Evolutionary conservation across 2,888 invertebrate genomes (phyloP).

Genomic region (Cephus pygmeus): DNA sequence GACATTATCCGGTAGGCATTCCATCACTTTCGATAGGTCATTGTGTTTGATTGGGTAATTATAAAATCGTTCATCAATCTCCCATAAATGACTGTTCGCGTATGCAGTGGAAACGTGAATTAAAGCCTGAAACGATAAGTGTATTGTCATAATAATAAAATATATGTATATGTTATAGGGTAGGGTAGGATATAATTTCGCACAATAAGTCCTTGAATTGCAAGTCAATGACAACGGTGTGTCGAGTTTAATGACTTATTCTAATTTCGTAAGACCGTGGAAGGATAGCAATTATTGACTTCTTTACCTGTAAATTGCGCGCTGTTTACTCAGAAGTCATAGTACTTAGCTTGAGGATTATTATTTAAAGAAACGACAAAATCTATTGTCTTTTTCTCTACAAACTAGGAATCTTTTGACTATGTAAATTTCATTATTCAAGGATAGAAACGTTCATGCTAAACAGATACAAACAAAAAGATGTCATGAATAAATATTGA

Average conservation of each 20-base stretch:
- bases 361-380: background rate
- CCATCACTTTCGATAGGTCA: constrained; percentile 65
- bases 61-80: constrained; percentile 78
- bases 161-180: background rate
- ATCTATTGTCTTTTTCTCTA: background rate
- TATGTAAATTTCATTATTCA: background rate
- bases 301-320: background rate
- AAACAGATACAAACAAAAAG: background rate
- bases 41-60: constrained; percentile 69
- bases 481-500: background rate
- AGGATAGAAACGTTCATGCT: background rate
- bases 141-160: background rate
- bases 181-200: background rate
- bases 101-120: constrained; percentile 66
- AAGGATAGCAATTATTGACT: background rate
- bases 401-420: background rate
- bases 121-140: constrained; percentile 49
- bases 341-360: background rate
- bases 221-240: background rate
- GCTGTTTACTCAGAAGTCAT: background rate
- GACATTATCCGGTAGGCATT: constrained; percentile 68
- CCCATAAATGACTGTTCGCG: constrained; percentile 66
- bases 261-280: background rate
- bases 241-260: background rate
- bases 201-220: background rate